phyloP scores from a whole-genome alignment of 2,113 vertebrate genomes.

The Pollimyrus isidori region DNA sequence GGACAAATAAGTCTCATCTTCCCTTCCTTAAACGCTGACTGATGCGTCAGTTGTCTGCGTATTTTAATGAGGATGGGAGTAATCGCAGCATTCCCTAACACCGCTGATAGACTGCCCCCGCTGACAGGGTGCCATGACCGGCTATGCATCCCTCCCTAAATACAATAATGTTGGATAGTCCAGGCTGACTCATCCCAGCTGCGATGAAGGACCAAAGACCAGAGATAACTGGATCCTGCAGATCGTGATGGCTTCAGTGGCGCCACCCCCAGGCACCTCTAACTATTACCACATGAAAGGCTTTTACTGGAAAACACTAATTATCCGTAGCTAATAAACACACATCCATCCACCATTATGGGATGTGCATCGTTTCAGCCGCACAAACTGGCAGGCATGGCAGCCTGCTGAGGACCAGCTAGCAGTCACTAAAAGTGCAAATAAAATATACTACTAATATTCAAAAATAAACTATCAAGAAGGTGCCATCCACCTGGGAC shows the following conservation, averaged over 20 bases:
- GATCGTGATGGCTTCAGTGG: neutral
- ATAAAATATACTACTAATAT: neutral
- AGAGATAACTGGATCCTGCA: neutral
- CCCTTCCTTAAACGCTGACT: conserved; percentile 38
- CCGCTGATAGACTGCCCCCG: conserved; percentile 27
- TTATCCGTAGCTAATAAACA: neutral
- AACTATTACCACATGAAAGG: neutral
- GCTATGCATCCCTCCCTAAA: conserved; percentile 13
- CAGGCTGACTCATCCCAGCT: neutral
- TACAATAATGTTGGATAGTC: neutral
- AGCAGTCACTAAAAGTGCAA: neutral
- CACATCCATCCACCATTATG: neutral
- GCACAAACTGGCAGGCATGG: neutral
- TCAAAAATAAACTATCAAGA: neutral
- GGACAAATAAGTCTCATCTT: conserved; percentile 42
- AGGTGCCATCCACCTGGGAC: neutral
- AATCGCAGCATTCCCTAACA: conserved; percentile 11
- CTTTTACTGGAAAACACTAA: neutral
- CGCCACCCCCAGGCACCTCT: neutral
- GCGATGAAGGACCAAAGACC: neutral
- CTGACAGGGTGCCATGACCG: conserved; percentile 17
- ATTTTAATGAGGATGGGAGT: conserved; percentile 18
- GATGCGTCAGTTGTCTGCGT: conserved; percentile 17
- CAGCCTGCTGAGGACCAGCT: neutral
- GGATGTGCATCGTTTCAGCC: neutral